These are phyloP conservation scores for Chlorospingus flavigularis DNA, from an alignment of 2,797 vertebrate genomes.

Conservation along the genomic window DNA sequence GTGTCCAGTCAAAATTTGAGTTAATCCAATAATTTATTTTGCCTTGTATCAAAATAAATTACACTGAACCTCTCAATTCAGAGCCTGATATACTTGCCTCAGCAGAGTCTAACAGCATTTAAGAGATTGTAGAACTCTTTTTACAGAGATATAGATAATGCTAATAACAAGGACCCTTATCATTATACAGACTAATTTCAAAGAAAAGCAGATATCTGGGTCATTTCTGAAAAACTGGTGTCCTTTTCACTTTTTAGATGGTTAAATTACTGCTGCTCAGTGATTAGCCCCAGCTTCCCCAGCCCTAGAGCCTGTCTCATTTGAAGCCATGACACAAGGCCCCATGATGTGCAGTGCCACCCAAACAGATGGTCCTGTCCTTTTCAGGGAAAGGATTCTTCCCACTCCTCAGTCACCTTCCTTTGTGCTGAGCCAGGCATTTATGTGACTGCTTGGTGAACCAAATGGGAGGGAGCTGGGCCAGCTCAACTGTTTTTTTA, in stretches of 20 bases:
- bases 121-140: background rate
- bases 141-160: background rate
- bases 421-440: background rate
- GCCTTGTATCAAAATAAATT: background rate
- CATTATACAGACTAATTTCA: background rate
- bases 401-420: background rate
- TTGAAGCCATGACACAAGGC: background rate
- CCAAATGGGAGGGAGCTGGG: background rate
- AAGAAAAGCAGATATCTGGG: background rate
- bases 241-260: background rate
- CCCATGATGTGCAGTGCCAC: background rate
- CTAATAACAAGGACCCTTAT: background rate
- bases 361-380: background rate
- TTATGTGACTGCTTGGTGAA: background rate
- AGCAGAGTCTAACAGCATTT: background rate
- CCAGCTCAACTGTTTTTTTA: background rate
- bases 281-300: background rate
- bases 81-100: background rate
- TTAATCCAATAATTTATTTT: background rate
- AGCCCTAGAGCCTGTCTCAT: background rate
- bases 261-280: background rate
- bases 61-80: background rate
- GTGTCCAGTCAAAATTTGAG: background rate
- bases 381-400: background rate
- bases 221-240: background rate